Percentiles rank a stretch among this genome's conserved stretches.
phyloP scores from a whole-genome alignment of 2,888 invertebrate species.

The Drosophila glabriapex region DNA sequence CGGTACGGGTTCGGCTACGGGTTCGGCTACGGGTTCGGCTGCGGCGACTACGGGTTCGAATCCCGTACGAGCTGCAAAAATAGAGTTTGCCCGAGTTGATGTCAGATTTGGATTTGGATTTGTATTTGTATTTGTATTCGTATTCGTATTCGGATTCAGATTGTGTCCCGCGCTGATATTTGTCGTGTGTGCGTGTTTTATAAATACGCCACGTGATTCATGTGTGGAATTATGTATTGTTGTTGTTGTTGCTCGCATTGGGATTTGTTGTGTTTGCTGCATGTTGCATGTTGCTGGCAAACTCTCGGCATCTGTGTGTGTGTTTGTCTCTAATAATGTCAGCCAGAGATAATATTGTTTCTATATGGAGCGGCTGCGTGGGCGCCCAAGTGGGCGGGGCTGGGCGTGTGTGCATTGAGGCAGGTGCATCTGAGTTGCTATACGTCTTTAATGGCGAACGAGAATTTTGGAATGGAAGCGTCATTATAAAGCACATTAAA shows the following conservation, averaged over 20 bases:
- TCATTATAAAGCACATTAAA: not conserved
- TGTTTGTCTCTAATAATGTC: constrained; percentile 40
- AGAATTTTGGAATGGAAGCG: not conserved
- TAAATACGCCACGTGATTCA: constrained; percentile 74
- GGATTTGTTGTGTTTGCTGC: constrained; percentile 38
- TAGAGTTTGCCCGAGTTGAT: constrained; percentile 63
- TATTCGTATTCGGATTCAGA: not conserved
- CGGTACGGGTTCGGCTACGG: constrained; percentile 23
- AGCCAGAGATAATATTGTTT: constrained; percentile 2
- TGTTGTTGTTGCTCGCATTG: constrained; percentile 21
- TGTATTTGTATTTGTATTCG: constrained; percentile 6
- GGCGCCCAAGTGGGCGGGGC: constrained; percentile 41
- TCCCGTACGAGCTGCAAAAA: constrained; percentile 70
- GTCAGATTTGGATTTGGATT: constrained; percentile 18
- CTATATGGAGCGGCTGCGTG: constrained; percentile 43
- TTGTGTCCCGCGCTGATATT: constrained; percentile 34
- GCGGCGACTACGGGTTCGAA: constrained; percentile 21
- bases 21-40: constrained; percentile 26
- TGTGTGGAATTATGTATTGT: constrained; percentile 58
- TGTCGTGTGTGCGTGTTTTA: constrained; percentile 62
- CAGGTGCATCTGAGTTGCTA: constrained; percentile 40
- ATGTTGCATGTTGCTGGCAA: constrained; percentile 42
- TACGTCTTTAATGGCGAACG: not conserved
- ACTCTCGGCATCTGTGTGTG: not conserved
- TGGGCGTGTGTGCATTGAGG: constrained; percentile 47